These are phyloP conservation scores for Eulemur rubriventer DNA, from an alignment of 2,797 vertebrate species.

Conservation along the genomic window DNA sequence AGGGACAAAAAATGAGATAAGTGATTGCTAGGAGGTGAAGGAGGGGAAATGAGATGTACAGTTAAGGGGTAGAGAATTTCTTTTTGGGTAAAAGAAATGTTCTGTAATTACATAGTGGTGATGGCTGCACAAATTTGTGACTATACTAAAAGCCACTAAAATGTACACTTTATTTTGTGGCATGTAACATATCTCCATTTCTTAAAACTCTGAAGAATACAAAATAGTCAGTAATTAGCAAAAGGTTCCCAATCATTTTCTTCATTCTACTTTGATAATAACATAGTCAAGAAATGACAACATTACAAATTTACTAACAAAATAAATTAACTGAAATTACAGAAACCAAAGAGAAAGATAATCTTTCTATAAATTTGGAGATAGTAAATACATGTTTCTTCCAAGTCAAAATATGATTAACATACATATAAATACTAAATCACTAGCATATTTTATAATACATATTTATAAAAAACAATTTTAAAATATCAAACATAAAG, in stretches of 20 bases:
- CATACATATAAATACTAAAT: background rate
- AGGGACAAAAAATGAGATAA: background rate
- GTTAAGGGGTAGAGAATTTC: background rate
- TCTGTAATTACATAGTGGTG: background rate
- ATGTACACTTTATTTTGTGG: background rate
- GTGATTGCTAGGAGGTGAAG: background rate
- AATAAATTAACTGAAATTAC: slow-evolving; percentile 30
- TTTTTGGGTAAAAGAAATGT: background rate
- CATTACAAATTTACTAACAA: background rate
- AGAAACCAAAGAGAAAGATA: background rate
- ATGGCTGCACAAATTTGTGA: background rate
- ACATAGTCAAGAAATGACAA: background rate
- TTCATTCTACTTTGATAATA: slow-evolving; percentile 8
- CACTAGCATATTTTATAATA: background rate
- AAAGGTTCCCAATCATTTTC: background rate
- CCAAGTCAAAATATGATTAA: background rate
- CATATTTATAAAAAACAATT: background rate
- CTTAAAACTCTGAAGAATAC: background rate
- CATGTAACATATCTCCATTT: background rate
- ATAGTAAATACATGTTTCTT: background rate
- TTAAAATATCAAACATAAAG: background rate
- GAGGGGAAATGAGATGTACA: background rate
- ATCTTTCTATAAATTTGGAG: background rate
- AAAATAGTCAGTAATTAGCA: background rate
- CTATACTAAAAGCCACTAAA: background rate